These are phyloP conservation scores for Ctenodactylus gundi DNA, from an alignment of 2,113 vertebrate genomes.

Conservation along the genomic window DNA sequence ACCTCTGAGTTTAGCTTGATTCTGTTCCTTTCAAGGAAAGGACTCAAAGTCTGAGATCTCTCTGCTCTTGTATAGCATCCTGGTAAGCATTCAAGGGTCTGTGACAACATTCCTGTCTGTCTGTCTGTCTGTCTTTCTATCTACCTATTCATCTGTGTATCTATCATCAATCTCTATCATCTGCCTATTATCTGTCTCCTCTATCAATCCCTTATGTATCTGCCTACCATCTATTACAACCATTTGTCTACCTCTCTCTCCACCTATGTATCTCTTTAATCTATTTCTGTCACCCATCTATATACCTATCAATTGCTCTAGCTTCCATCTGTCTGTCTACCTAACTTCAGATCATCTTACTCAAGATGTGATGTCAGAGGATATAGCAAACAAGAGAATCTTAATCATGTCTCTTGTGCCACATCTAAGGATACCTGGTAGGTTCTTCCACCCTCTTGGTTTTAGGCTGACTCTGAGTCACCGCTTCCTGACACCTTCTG, in stretches of 20 bases:
- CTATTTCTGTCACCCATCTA: too few relatives aligned
- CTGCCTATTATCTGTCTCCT: background rate
- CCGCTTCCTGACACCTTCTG: background rate
- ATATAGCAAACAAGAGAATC: rapidly evolving
- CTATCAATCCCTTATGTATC: too few relatives aligned
- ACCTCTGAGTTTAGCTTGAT: background rate
- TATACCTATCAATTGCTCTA: background rate
- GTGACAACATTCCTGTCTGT: too few relatives aligned
- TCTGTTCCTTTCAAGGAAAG: background rate
- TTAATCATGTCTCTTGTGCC: background rate
- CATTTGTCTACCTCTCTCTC: background rate
- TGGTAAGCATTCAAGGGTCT: background rate
- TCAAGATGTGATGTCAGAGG: background rate
- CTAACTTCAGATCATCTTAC: background rate
- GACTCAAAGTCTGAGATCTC: background rate
- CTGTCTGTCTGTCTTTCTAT: background rate
- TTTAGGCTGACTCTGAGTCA: background rate
- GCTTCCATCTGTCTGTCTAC: background rate
- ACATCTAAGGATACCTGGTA: rapidly evolving
- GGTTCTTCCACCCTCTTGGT: background rate
- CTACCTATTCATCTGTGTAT: background rate
- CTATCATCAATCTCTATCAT: background rate
- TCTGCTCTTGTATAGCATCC: rapidly evolving
- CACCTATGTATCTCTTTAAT: too few relatives aligned
- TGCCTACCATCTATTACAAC: background rate